Percentiles rank a stretch among this genome's conserved stretches.
Conservation (phyloP, 1,140 invertebrate species). For the Aphelenchoides besseyi region DNA sequence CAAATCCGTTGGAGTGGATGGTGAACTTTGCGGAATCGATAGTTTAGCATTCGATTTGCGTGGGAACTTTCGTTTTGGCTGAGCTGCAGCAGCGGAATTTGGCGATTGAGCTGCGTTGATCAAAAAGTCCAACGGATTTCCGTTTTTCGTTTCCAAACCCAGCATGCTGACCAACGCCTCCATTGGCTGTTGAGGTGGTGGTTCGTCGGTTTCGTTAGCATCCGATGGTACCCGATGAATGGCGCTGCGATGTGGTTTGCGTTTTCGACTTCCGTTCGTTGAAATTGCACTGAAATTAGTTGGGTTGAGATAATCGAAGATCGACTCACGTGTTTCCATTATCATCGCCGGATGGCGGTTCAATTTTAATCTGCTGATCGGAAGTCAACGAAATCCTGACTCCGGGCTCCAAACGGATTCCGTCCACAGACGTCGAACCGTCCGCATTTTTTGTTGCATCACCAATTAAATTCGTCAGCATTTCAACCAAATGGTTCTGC, state of each 20-base stretch:
- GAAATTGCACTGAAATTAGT: constrained; percentile 16
- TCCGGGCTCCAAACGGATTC: constrained; percentile 1
- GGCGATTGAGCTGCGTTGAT: neutral
- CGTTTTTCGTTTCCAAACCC: neutral
- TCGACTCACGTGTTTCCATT: neutral
- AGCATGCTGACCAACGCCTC: neutral
- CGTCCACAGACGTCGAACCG: neutral
- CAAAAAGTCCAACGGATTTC: neutral
- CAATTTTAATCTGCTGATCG: neutral
- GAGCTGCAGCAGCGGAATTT: neutral
- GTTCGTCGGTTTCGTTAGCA: neutral
- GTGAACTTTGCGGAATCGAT: neutral
- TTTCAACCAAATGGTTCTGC: constrained; percentile 7
- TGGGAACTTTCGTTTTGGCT: constrained; percentile 9
- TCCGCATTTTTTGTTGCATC: neutral
- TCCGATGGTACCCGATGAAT: constrained; percentile 23
- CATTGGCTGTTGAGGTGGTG: neutral
- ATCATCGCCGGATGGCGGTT: neutral
- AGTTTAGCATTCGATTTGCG: constrained; percentile 11
- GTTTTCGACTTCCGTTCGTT: constrained; percentile 33
- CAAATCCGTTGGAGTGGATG: neutral
- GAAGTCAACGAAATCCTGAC: neutral
- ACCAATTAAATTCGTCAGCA: constrained; percentile 5
- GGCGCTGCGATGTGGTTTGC: constrained; percentile 27
- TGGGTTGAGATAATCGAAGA: neutral